These are phyloP conservation scores for Platypus cylindrus DNA, from an alignment of 2,888 invertebrate species.

Conservation along the genomic window DNA sequence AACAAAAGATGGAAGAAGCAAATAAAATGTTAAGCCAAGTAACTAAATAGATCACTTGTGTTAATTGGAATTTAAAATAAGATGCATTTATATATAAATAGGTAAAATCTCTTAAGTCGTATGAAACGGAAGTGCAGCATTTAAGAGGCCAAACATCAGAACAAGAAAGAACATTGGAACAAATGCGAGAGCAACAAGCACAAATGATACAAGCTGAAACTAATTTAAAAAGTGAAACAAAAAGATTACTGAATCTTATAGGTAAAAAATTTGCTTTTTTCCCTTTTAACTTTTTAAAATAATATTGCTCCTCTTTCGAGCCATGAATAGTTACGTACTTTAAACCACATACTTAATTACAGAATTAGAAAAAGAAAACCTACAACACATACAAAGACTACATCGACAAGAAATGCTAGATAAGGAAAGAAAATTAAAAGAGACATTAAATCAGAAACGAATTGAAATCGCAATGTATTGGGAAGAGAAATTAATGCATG, in stretches of 20 bases:
- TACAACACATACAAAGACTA: conserved; percentile 31
- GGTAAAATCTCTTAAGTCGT: conserved; percentile 29
- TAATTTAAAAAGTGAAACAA: conserved; percentile 40
- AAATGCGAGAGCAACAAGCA: conserved; percentile 44
- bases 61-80: not conserved
- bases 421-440: conserved; percentile 33
- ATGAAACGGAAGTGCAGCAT: conserved; percentile 44
- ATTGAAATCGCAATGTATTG: conserved; percentile 46
- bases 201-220: conserved; percentile 43
- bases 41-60: too few relatives aligned
- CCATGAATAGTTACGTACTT: not conserved
- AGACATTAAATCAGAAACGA: conserved; percentile 39
- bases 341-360: conserved; percentile 23
- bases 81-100: not conserved
- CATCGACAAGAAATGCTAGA: conserved; percentile 36
- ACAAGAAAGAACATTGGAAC: conserved; percentile 45
- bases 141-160: conserved; percentile 44
- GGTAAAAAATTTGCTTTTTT: conserved; percentile 4
- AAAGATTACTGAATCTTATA: conserved; percentile 25
- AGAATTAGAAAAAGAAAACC: conserved; percentile 34
- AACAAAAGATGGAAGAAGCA: conserved; percentile 31
- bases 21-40: conserved; percentile 33
- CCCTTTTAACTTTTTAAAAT: not conserved
- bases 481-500: conserved; percentile 49
- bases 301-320: not conserved